Conservation (phyloP, 2,888 invertebrate species). For the Andrena minutula region DNA sequence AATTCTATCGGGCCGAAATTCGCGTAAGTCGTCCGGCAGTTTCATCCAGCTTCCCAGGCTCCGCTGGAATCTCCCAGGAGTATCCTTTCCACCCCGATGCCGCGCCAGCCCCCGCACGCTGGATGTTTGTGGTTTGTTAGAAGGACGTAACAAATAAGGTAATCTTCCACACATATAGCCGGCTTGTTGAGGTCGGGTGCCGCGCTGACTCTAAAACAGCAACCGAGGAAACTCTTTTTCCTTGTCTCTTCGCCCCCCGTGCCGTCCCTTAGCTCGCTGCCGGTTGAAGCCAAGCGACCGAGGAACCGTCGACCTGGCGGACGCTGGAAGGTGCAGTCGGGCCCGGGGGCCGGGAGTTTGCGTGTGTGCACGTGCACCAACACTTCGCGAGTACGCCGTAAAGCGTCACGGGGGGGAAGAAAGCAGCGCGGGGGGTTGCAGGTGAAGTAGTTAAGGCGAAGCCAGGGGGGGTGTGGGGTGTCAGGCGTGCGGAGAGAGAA, state of each 20-base stretch:
- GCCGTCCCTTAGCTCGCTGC: background rate
- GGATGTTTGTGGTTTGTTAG: slow-evolving; percentile 81
- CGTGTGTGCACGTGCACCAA: slow-evolving; percentile 13
- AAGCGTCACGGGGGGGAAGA: slow-evolving; percentile 14
- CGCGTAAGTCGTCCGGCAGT: slow-evolving; percentile 54
- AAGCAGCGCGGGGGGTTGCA: slow-evolving; percentile 9
- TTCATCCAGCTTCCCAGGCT: slow-evolving; percentile 28
- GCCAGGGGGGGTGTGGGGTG: slow-evolving; percentile 1
- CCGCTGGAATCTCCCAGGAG: slow-evolving; percentile 66
- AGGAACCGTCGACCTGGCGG: slow-evolving; percentile 31
- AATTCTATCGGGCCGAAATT: slow-evolving; percentile 70
- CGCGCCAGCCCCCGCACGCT: slow-evolving; percentile 47
- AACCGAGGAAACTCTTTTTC: slow-evolving; percentile 42
- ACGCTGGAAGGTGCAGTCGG: slow-evolving; percentile 12
- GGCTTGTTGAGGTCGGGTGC: slow-evolving; percentile 79
- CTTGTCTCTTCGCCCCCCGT: slow-evolving; percentile 30
- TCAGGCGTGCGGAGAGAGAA: slow-evolving; percentile 34
- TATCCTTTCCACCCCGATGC: slow-evolving; percentile 64
- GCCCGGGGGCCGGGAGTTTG: slow-evolving; percentile 24
- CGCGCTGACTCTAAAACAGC: slow-evolving; percentile 80
- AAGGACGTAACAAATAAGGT: slow-evolving; percentile 83
- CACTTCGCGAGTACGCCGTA: background rate
- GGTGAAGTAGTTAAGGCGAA: slow-evolving; percentile 19
- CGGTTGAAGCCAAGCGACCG: slow-evolving; percentile 21
- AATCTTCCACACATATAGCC: slow-evolving; percentile 82